These are phyloP conservation scores for Corvus moneduloides DNA, from an alignment of 2,113 vertebrate genomes.

Conservation along the genomic window DNA sequence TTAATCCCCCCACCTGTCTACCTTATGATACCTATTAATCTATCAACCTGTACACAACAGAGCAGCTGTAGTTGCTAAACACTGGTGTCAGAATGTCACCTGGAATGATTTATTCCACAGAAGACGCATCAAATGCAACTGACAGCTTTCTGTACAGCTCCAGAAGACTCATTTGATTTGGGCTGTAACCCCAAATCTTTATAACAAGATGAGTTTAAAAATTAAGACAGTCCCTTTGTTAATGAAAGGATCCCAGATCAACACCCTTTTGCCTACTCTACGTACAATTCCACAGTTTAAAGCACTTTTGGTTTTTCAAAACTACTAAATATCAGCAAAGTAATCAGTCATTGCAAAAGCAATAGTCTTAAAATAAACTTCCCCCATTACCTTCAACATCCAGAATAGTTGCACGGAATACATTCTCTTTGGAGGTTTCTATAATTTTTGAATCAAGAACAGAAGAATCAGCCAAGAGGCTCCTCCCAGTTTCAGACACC, in stretches of 20 bases:
- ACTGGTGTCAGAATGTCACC: neutral
- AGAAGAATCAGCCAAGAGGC: conserved; percentile 88
- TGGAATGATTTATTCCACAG: neutral
- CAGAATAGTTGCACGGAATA: conserved; percentile 65
- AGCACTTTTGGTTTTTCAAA: neutral
- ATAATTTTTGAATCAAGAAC: conserved; percentile 86
- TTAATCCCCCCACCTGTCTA: neutral
- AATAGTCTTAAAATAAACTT: neutral
- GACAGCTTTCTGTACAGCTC: neutral
- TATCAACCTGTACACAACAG: neutral
- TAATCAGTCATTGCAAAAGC: neutral
- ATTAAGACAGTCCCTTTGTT: neutral
- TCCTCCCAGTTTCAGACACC: conserved; percentile 75
- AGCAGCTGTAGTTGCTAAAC: neutral
- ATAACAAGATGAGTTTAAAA: neutral
- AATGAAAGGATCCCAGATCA: neutral
- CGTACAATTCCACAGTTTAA: neutral
- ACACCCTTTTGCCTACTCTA: neutral
- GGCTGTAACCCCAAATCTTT: neutral
- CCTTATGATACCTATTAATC: neutral
- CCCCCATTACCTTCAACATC: conserved; percentile 81
- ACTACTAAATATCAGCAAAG: neutral
- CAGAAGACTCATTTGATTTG: neutral
- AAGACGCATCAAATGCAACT: neutral
- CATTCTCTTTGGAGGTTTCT: conserved; percentile 86